Conservation (phyloP, 2,797 vertebrate genomes). For the Phylloscopus collybita region DNA sequence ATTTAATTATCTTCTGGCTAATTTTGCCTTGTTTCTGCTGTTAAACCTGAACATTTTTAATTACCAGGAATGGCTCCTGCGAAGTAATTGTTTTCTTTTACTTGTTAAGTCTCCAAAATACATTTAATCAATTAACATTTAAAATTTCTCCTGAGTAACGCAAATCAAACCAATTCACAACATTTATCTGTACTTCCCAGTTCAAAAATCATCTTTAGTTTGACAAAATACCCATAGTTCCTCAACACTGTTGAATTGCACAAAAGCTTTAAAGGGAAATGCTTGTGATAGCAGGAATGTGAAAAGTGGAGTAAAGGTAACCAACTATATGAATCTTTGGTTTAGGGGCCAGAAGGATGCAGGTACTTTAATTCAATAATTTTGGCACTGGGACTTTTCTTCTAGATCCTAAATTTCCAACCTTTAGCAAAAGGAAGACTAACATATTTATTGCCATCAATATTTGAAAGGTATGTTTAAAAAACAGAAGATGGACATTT, state of each 20-base stretch:
- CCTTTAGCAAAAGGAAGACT: neutral
- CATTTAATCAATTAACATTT: neutral
- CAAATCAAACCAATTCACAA: neutral
- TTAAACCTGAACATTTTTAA: constrained; percentile 1
- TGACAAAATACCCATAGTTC: neutral
- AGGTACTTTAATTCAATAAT: neutral
- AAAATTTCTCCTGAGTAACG: neutral
- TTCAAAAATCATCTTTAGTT: neutral
- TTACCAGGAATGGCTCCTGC: neutral
- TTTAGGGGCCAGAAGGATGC: neutral
- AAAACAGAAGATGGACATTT: neutral
- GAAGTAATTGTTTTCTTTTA: neutral
- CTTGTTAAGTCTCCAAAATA: neutral
- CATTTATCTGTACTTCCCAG: neutral
- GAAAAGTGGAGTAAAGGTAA: neutral
- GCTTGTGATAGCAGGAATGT: neutral
- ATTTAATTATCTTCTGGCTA: constrained; percentile 12
- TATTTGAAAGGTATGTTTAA: neutral
- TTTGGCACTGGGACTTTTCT: neutral
- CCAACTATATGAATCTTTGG: neutral
- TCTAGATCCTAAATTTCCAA: neutral
- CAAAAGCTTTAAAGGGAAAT: neutral
- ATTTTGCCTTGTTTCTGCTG: constrained; percentile 20
- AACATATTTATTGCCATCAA: neutral
- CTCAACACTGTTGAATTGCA: neutral